These are phyloP conservation scores for Smutsia temminckii DNA, from an alignment of 2,797 vertebrate genomes.

Conservation along the genomic window DNA sequence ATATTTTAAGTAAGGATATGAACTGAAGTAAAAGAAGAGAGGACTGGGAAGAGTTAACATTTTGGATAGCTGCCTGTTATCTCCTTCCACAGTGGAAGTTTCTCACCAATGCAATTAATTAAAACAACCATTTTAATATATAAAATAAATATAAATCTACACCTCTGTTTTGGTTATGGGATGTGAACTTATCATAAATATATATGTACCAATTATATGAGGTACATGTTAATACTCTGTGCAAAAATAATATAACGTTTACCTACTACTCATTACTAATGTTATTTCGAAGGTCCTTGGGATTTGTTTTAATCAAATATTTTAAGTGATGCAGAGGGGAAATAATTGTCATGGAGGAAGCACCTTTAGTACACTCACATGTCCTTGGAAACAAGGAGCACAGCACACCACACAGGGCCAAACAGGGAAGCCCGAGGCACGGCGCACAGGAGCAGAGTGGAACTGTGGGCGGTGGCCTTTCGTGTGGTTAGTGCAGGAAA, in stretches of 20 bases:
- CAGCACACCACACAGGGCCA: background rate
- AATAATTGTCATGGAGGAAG: background rate
- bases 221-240: background rate
- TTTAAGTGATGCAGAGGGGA: background rate
- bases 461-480: background rate
- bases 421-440: accelerated
- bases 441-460: background rate
- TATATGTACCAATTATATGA: background rate
- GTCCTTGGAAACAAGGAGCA: too few species aligned
- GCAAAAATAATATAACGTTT: background rate
- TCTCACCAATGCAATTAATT: background rate
- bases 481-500: background rate
- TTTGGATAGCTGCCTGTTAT: background rate
- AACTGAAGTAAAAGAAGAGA: background rate
- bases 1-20: background rate
- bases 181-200: background rate
- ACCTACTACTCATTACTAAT: background rate
- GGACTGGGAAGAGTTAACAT: background rate
- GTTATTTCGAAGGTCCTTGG: background rate
- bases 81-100: background rate
- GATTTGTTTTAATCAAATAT: background rate
- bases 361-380: background rate
- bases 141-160: background rate
- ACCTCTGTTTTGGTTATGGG: background rate
- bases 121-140: background rate